phyloP scores from a whole-genome alignment of 1,140 invertebrate species.

The Eulimnadia texana region DNA sequence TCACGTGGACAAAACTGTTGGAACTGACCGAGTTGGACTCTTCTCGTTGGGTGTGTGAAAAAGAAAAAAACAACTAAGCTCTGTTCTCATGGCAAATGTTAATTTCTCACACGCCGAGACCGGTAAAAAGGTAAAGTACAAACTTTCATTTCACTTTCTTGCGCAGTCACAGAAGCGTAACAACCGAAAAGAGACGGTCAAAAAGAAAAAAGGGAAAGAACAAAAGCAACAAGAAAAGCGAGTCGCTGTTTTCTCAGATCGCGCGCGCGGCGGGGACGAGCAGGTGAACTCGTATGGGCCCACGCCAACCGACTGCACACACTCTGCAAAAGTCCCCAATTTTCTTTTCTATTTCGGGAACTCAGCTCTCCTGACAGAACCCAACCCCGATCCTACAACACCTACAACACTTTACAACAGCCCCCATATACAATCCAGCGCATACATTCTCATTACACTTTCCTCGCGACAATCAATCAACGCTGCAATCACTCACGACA shows the following conservation, averaged over 20 bases:
- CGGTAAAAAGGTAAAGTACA: not conserved
- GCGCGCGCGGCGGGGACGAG: no score
- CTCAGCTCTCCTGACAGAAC: not conserved
- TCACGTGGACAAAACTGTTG: no score
- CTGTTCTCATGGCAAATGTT: no score
- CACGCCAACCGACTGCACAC: not conserved
- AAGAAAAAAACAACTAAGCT: no score
- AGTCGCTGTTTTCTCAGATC: not conserved
- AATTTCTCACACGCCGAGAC: not conserved
- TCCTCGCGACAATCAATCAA: no score
- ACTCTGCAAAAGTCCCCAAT: not conserved
- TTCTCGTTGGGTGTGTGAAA: no score
- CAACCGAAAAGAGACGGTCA: not conserved
- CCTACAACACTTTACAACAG: no score
- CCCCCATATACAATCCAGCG: no score
- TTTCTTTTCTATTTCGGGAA: not conserved
- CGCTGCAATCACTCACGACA: no score
- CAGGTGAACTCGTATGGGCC: not conserved
- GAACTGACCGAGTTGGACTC: no score
- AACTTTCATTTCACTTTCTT: not conserved
- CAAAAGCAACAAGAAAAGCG: not conserved
- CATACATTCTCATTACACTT: no score
- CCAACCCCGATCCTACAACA: no score
- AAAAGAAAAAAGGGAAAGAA: not conserved
- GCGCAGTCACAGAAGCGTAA: not conserved